phyloP scores from a whole-genome alignment of 2,888 invertebrate genomes.

The Baronia brevicornis region DNA sequence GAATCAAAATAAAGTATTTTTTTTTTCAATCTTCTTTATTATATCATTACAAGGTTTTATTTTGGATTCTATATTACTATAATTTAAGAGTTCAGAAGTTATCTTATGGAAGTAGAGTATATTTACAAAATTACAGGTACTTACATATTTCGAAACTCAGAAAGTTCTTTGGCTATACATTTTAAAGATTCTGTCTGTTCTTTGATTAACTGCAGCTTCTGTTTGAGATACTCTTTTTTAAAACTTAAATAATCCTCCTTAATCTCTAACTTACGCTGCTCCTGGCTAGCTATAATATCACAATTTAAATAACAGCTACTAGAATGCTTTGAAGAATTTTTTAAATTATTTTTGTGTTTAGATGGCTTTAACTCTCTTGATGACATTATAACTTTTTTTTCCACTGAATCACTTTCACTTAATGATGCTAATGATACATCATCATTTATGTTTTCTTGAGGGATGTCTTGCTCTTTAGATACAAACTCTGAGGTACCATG shows the following conservation, averaged over 20 bases:
- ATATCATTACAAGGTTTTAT: no score
- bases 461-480: slow-evolving; percentile 31
- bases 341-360: slow-evolving; percentile 28
- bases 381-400: slow-evolving; percentile 40
- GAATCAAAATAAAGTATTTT: no score
- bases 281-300: slow-evolving; percentile 48
- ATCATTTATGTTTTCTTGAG: slow-evolving; percentile 32
- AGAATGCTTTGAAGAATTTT: slow-evolving; percentile 32
- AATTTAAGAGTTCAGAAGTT: no score
- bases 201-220: slow-evolving; percentile 52
- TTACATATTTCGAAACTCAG: slow-evolving; percentile 15
- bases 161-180: slow-evolving; percentile 52
- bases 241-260: slow-evolving; percentile 62
- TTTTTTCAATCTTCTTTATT: no score
- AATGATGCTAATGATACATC: slow-evolving; percentile 31
- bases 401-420: slow-evolving; percentile 48
- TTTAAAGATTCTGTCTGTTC: slow-evolving; percentile 64
- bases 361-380: slow-evolving; percentile 22
- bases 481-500: slow-evolving; percentile 44
- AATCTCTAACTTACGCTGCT: slow-evolving; percentile 49
- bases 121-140: no score
- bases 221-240: slow-evolving; percentile 58
- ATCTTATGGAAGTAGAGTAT: no score
- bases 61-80: no score
- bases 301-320: slow-evolving; percentile 50